These are phyloP conservation scores for Schizothorax lantsangensis DNA, from an alignment of 2,797 vertebrate species.

Conservation along the genomic window DNA sequence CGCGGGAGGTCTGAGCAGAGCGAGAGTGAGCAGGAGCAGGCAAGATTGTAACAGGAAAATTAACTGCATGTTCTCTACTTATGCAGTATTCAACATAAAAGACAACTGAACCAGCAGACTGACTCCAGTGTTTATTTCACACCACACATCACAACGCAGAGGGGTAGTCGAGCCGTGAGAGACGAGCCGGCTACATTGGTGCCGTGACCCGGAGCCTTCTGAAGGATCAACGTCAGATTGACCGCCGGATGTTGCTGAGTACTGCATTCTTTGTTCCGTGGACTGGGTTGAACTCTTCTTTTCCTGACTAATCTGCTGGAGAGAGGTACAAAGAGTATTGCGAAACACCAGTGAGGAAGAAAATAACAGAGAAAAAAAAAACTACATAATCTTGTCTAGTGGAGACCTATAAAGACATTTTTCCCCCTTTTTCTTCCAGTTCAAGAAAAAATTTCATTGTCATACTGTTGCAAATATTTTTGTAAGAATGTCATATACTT, in stretches of 20 bases:
- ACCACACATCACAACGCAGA: neutral
- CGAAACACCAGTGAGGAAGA: neutral
- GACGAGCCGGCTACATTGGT: neutral
- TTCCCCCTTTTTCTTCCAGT: neutral
- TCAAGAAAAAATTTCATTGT: neutral
- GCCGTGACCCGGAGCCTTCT: neutral
- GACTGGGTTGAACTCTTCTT: neutral
- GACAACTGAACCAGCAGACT: neutral
- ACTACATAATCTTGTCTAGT: neutral
- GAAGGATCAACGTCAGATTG: neutral
- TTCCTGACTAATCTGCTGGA: neutral
- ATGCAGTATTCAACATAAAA: neutral
- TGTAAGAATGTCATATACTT: neutral
- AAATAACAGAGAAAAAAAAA: neutral
- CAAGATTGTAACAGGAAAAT: neutral
- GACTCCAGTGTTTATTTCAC: neutral
- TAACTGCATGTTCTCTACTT: neutral
- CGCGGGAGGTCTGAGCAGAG: neutral
- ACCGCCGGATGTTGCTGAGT: neutral
- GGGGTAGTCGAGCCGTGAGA: neutral
- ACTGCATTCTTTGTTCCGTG: neutral
- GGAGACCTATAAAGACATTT: neutral
- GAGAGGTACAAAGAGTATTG: constrained; percentile 4
- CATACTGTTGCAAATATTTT: neutral
- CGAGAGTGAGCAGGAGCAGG: too few relatives aligned